Percentiles rank a stretch among this genome's conserved stretches.
These are phyloP conservation scores for Coleophora deauratella DNA, from an alignment of 2,888 invertebrate genomes.

Conservation along the genomic window DNA sequence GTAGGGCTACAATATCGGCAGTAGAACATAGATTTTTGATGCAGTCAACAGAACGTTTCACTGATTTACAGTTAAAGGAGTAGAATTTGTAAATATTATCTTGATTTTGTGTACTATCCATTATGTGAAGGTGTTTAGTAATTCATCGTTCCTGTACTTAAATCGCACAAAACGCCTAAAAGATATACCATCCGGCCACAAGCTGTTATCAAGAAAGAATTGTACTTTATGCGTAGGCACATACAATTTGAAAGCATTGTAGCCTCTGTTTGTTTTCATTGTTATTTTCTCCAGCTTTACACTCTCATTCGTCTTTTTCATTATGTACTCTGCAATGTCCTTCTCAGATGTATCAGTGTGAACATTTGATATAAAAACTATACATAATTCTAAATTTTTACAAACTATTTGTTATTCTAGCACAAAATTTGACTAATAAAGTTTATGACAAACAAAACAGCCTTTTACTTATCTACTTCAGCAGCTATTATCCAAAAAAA, in stretches of 20 bases:
- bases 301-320: conserved; percentile 12
- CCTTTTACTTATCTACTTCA: no score
- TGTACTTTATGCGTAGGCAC: conserved; percentile 16
- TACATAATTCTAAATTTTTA: no score
- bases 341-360: conserved; percentile 13
- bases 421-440: no score
- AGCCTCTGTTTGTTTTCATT: conserved; percentile 4
- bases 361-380: conserved; percentile 22
- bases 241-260: conserved; percentile 20
- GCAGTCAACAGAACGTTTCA: conserved; percentile 4
- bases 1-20: conserved; percentile 1
- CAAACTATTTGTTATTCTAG: no score
- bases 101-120: conserved; percentile 1
- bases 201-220: conserved; percentile 15
- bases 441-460: no score
- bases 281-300: conserved; percentile 8
- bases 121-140: not conserved
- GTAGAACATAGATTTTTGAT: not conserved
- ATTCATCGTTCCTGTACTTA: not conserved
- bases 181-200: conserved; percentile 20
- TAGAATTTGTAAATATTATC: conserved; percentile 11
- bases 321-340: conserved; percentile 18
- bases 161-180: conserved; percentile 21
- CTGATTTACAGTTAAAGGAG: conserved; percentile 4
- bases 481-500: no score